A percentile compares a stretch with the other conserved stretches of the same genome.
Evolutionary conservation across 2,888 invertebrate genomes (phyloP).

Genomic region (Gymnocheta viridis): DNA sequence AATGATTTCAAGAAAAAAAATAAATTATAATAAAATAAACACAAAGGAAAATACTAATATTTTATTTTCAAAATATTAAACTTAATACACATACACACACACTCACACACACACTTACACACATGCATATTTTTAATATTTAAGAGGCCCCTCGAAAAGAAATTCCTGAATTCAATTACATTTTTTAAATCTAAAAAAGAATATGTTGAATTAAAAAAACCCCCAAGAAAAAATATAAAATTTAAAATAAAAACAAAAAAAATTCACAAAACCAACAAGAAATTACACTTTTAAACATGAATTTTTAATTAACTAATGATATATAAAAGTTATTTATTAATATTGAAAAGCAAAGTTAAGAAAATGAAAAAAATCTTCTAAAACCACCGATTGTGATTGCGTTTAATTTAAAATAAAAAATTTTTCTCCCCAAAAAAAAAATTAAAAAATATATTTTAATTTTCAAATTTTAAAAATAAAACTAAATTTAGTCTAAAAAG

Average conservation of each 20-base stretch:
- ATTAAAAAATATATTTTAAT: neutral
- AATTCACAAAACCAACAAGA: conserved; percentile 60
- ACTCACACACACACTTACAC: conserved; percentile 4
- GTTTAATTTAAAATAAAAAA: conserved; percentile 75
- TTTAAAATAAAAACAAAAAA: conserved; percentile 67
- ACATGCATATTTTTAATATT: conserved; percentile 41
- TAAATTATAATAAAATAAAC: conserved; percentile 22
- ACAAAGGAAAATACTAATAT: conserved; percentile 20
- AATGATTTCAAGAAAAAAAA: conserved; percentile 63
- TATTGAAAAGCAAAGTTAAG: conserved; percentile 72
- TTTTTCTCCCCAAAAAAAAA: conserved; percentile 67
- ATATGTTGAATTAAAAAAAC: conserved; percentile 55
- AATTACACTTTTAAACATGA: conserved; percentile 42
- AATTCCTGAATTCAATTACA: conserved; percentile 62
- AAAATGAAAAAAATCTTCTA: conserved; percentile 73
- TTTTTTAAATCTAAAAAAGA: conserved; percentile 53
- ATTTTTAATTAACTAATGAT: conserved; percentile 62
- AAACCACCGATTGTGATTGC: conserved; percentile 83
- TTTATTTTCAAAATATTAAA: conserved; percentile 60
- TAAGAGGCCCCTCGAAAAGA: conserved; percentile 27
- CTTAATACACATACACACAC: neutral
- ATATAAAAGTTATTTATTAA: conserved; percentile 59
- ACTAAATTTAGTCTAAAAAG: neutral
- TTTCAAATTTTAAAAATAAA: neutral
- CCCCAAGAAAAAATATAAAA: conserved; percentile 60